Evolutionary conservation across 92 coral and sea anemone species (phyloP), one percentile per base, ranked within the genome.

Genomic region (Actinernus sp.): DNA sequence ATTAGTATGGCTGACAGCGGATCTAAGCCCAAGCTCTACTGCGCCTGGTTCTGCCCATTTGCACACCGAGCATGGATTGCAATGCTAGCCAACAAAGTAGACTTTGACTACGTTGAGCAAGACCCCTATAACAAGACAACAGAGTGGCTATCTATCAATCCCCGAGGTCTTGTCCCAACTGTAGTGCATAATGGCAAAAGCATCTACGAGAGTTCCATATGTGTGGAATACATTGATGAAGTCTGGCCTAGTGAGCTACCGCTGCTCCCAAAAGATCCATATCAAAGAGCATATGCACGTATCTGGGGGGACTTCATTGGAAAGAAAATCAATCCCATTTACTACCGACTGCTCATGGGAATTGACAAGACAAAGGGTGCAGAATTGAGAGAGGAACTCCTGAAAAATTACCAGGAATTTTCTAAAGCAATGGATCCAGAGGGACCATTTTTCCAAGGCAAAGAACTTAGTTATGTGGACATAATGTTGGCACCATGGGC

Each of bases 11-110:
- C n/a, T n/a, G n/a, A n/a, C n/a, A n/a, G n/a, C 18, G 73, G 12
- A 2, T 68, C 55, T 2, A 21, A 32, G 6, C 52, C 73, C 9
- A 88, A 88, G 81, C 55, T 88, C 7, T 73, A 88, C 71, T 50
- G 78, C 51, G 75, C 90, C 29, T 88, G 90, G 90, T 83, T 66
- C 63, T 88, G 95, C 29, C 95, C 91, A 62, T 88, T 88, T 78
- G 95, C 91, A 3, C 87, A 88, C 40, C 73, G 95, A 16, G 87
- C 84, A 2, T 88, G 95, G 95, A 78, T 88, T 24, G 83, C 95
- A 33, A 22, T 88, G 63, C 48, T 88, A 45, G 71, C 86, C 21
- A 88, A 88, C 68, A 76, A 76, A 37, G 81, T 65, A 20, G 84
- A 88, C 28, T 88, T 88, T 62, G 87, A 88, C n/a, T 88, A 76